Evolutionary conservation across 30 jellyfish, hydroid and myxozoan genomes (phyloP).

Genomic region (Chrysaora quinquecirrha): DNA sequence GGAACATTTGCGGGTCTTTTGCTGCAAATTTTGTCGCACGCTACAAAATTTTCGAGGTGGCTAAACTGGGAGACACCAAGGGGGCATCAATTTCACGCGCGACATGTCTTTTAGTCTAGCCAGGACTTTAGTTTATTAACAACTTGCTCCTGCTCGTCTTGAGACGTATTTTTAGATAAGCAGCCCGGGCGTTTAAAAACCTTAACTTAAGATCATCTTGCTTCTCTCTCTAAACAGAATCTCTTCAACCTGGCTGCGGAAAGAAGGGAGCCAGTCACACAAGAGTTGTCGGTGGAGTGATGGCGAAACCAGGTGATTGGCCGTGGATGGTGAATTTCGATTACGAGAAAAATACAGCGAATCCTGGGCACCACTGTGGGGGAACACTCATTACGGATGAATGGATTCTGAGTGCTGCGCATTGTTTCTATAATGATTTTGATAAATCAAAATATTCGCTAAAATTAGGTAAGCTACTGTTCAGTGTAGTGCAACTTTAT

Average conservation of each 20-base stretch:
- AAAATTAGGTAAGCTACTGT: slow-evolving; percentile 63
- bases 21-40: no score
- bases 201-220: not conserved
- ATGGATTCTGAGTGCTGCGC: slow-evolving; percentile 98
- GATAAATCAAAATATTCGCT: slow-evolving; percentile 62
- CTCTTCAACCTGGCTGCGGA: slow-evolving; percentile 95
- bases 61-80: no score
- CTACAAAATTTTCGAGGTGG: no score
- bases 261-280: slow-evolving; percentile 85
- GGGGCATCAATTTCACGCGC: no score
- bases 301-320: slow-evolving; percentile 98
- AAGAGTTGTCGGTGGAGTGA: slow-evolving; percentile 92
- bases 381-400: slow-evolving; percentile 89
- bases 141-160: no score
- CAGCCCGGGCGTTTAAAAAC: no score
- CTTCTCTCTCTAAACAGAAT: slow-evolving; percentile 24
- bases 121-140: no score
- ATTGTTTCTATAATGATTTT: slow-evolving; percentile 79
- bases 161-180: no score
- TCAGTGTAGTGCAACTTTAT: no score
- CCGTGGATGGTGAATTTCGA: slow-evolving; percentile 98
- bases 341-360: slow-evolving; percentile 68
- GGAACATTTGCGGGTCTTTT: no score
- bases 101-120: no score
- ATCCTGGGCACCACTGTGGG: slow-evolving; percentile 97